phyloP scores from a whole-genome alignment of 2,888 invertebrate species.

The Parnassius glacialis region DNA sequence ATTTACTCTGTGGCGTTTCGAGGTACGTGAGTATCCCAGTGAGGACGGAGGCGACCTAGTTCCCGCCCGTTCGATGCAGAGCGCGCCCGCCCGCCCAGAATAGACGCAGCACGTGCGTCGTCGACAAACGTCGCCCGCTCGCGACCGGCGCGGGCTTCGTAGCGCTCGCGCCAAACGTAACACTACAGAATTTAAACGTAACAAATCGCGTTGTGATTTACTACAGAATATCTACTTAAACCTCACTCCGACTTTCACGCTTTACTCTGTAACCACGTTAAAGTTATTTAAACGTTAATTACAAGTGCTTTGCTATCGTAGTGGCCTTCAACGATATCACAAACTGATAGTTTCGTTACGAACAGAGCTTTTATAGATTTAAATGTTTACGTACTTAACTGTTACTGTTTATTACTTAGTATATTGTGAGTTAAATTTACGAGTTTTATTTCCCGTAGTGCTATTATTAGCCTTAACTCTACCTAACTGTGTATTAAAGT shows the following conservation, averaged over 20 bases:
- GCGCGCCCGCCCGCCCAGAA: constrained; percentile 64
- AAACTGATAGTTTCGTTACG: constrained; percentile 42
- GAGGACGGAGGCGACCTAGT: constrained; percentile 53
- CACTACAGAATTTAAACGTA: constrained; percentile 30
- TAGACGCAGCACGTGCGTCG: constrained; percentile 79
- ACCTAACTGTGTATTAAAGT: constrained; percentile 65
- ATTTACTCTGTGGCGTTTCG: constrained; percentile 31
- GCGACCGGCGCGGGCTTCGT: constrained; percentile 34
- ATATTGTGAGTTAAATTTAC: constrained; percentile 23
- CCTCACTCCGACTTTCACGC: constrained; percentile 22
- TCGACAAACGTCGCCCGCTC: constrained; percentile 58
- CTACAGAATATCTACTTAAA: constrained; percentile 11
- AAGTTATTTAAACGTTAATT: constrained; percentile 4
- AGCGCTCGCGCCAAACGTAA: constrained; percentile 30
- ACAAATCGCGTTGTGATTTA: constrained; percentile 34
- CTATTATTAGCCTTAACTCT: constrained; percentile 44
- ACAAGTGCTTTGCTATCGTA: constrained; percentile 47
- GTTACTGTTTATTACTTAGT: background rate
- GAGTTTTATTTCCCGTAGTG: constrained; percentile 13
- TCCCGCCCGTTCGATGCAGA: constrained; percentile 67
- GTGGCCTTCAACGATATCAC: constrained; percentile 68
- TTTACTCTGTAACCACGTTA: constrained; percentile 18
- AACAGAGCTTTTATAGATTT: constrained; percentile 27
- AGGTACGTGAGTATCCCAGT: constrained; percentile 35
- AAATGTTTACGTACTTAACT: constrained; percentile 26